Evolutionary conservation across 2,888 invertebrate species (phyloP), one percentile per base, ranked within the genome.

Genomic region (Hypsopygia costalis): DNA sequence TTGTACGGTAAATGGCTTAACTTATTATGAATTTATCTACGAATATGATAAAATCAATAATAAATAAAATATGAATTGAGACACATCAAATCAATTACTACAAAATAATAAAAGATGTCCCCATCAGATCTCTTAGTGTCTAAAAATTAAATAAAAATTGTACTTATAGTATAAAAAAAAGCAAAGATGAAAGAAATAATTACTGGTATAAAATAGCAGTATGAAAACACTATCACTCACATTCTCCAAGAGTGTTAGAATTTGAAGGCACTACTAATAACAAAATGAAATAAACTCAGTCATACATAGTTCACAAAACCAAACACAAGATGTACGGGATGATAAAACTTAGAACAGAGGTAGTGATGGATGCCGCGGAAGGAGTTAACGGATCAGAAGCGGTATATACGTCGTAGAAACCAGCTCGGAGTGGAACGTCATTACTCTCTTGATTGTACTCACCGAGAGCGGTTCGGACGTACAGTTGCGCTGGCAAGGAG

Each of bases 391-490:
- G 67, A 49, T 82, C 71, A 48, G 81, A 70, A 59, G 80, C 80
- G 46, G 82, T 85, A 64, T 81, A 88, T 43, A 88, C 86, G 56
- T 89, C 82, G 72, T 88, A 89, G 77, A 89, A 88, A 55, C 88
- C 89, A 51, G 86, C 83, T 53, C 77, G 80, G 40, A 77, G 61
- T 34, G 81, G 82, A 51, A 83, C 79, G 62, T 87, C 83, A 59
- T 82, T 85, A 77, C 60, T 79, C 55, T 86, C 85, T 66, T 78
- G 78, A 68, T 78, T 79, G 73, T 90, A 92, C 95, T 95, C 94
- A 96, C 97, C 96, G 91, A 93, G 91, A 65, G 95, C 94, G 51
- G 97, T 97, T 87, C 94, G 95, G 76, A 97, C 91, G 71, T 93
- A 91, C 55, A 95, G 91, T 68, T 93, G 91, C 30, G 94, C 94